These are phyloP conservation scores for Perognathus longimembris DNA, from an alignment of 2,113 vertebrate genomes.

Conservation along the genomic window DNA sequence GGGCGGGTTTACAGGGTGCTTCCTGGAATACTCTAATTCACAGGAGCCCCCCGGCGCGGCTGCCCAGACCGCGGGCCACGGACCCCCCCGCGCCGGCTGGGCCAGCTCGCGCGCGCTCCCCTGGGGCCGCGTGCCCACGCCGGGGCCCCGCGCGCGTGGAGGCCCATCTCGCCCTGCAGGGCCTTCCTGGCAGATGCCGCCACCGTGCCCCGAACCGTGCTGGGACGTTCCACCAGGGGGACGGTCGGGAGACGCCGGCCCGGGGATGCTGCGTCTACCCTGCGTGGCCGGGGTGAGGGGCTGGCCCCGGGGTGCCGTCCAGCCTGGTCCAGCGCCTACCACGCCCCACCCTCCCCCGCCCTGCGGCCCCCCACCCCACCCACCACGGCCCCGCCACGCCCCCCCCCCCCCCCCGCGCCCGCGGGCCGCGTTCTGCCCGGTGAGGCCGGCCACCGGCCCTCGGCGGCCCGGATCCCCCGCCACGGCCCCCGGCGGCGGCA, in stretches of 20 bases:
- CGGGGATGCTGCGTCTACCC: neutral
- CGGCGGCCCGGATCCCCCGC: conserved; percentile 21
- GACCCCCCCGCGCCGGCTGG: neutral
- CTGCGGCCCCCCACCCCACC: too few species aligned
- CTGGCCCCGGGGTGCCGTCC: fast-evolving
- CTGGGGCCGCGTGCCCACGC: too few species aligned
- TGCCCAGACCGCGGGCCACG: conserved; percentile 54
- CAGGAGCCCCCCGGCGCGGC: conserved; percentile 84
- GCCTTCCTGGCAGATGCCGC: neutral
- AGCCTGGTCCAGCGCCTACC: neutral
- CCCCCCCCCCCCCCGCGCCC: neutral
- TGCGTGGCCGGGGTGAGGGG: fast-evolving
- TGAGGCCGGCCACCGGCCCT: neutral
- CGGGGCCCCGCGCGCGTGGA: too few species aligned
- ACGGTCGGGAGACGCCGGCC: neutral
- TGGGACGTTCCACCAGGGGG: neutral
- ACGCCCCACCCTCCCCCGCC: neutral
- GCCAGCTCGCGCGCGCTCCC: too few species aligned
- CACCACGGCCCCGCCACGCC: fast-evolving
- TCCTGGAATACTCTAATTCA: conserved; percentile 86
- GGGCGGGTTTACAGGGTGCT: conserved; percentile 73
- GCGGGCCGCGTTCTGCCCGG: neutral
- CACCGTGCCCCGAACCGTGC: too few species aligned
- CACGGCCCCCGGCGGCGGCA: neutral
- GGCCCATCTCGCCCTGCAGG: neutral